These are phyloP conservation scores for Coluber constrictor DNA, from an alignment of 2,797 vertebrate species.

Conservation along the genomic window DNA sequence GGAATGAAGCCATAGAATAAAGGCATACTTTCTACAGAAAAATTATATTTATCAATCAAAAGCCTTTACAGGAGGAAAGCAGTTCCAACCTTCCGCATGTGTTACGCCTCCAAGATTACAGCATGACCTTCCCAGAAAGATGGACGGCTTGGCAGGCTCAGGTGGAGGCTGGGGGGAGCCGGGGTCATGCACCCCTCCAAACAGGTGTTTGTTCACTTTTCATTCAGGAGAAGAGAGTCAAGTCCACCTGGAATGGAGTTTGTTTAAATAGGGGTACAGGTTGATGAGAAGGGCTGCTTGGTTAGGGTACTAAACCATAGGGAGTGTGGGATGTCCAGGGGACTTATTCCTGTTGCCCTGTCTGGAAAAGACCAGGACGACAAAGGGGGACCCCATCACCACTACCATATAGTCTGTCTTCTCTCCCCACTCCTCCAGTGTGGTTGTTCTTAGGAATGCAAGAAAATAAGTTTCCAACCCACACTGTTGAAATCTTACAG, in stretches of 20 bases:
- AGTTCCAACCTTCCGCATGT: neutral
- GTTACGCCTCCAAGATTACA: neutral
- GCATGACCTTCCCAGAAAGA: neutral
- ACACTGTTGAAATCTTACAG: neutral
- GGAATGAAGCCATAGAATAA: neutral
- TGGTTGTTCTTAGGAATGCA: neutral
- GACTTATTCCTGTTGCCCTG: too few species aligned
- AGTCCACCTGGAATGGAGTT: neutral
- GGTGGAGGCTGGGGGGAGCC: neutral
- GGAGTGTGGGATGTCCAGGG: too few species aligned
- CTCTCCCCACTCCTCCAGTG: neutral
- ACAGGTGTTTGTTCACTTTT: too few species aligned
- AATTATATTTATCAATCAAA: neutral
- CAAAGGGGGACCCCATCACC: too few species aligned
- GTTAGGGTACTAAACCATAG: too few species aligned
- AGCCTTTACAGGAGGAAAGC: neutral
- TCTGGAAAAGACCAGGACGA: too few species aligned
- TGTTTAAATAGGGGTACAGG: neutral
- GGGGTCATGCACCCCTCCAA: too few species aligned
- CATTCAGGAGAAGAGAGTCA: neutral
- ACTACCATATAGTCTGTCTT: too few species aligned
- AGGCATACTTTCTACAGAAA: neutral
- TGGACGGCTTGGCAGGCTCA: neutral
- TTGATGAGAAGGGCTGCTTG: too few species aligned
- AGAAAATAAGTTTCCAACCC: neutral